Conservation (phyloP, 2,888 invertebrate species). For the Linyphia triangularis region DNA sequence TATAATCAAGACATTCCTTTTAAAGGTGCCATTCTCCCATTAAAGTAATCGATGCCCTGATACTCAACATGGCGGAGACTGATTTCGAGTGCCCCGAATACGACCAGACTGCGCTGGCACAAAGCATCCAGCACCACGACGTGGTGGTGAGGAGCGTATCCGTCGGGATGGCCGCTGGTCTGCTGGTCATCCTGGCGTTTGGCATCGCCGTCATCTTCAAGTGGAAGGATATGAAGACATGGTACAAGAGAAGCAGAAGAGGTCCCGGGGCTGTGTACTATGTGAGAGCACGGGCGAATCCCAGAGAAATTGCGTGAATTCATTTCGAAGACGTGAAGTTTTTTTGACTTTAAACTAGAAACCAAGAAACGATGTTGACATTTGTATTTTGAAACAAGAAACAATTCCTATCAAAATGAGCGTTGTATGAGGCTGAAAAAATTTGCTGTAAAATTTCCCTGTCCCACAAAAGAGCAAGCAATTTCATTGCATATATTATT, state of each 20-base stretch:
- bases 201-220: constrained; percentile 52
- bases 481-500: no score
- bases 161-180: constrained; percentile 26
- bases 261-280: constrained; percentile 74
- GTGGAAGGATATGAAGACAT: constrained; percentile 55
- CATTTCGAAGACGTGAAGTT: no score
- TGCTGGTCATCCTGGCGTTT: constrained; percentile 43
- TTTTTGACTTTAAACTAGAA: no score
- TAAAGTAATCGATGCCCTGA: constrained; percentile 3
- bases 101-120: neutral
- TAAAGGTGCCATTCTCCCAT: constrained; percentile 36
- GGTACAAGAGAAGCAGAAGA: constrained; percentile 47
- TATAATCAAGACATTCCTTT: no score
- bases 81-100: constrained; percentile 40
- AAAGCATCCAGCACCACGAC: constrained; percentile 15
- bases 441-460: no score
- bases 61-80: constrained; percentile 18
- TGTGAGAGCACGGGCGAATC: constrained; percentile 66
- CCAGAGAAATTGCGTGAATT: constrained; percentile 17
- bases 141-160: constrained; percentile 41
- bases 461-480: no score
- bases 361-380: no score
- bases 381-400: no score
- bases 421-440: no score
- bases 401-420: no score